Percentiles rank a stretch among this genome's conserved stretches.
These are phyloP conservation scores for Calephelis nemesis DNA, from an alignment of 1,140 invertebrate genomes.

Conservation along the genomic window DNA sequence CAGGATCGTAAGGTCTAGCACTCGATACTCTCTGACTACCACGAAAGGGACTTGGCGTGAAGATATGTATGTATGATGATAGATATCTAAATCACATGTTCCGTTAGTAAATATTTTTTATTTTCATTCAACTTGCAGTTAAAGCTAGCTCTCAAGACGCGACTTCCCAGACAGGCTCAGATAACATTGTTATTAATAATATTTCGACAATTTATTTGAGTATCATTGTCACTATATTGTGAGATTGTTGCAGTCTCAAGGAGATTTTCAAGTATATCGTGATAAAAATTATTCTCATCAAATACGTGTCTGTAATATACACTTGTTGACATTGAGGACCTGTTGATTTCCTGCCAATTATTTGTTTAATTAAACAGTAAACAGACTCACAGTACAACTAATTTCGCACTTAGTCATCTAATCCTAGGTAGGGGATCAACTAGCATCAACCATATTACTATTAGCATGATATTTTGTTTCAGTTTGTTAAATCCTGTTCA, in stretches of 20 bases:
- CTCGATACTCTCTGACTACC: too few relatives aligned
- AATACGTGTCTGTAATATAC: background rate
- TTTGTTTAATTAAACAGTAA: background rate
- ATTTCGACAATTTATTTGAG: slow-evolving; percentile 2
- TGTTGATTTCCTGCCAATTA: background rate
- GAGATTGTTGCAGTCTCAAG: background rate
- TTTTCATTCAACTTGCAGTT: too few relatives aligned
- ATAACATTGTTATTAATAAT: slow-evolving; percentile 9
- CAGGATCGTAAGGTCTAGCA: too few relatives aligned
- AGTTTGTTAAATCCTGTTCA: too few relatives aligned
- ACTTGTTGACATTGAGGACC: background rate
- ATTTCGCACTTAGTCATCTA: slow-evolving; percentile 7
- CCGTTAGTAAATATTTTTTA: too few relatives aligned
- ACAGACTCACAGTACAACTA: background rate
- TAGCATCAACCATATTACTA: too few relatives aligned
- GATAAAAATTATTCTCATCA: slow-evolving; percentile 2
- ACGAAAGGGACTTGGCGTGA: too few relatives aligned
- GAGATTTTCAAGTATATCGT: slow-evolving; percentile 8
- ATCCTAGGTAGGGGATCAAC: background rate
- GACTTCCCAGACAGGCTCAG: background rate
- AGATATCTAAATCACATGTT: too few relatives aligned
- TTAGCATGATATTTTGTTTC: too few relatives aligned
- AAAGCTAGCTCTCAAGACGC: background rate
- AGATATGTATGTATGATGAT: too few relatives aligned
- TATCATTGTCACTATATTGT: slow-evolving; percentile 3